Conservation (phyloP, 1,140 invertebrate species). For the Drosophila mayri region DNA sequence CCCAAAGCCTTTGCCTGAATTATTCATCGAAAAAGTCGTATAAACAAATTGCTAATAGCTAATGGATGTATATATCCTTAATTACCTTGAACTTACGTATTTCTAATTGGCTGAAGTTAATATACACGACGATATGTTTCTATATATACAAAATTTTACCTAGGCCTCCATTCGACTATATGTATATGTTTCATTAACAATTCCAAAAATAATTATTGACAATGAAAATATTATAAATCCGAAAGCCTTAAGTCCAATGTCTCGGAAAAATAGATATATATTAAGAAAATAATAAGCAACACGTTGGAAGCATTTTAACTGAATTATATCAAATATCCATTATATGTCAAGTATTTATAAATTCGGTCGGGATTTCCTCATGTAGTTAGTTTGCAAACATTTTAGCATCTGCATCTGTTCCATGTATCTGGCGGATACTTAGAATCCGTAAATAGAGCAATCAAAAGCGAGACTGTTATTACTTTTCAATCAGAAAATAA, state of each 20-base stretch:
- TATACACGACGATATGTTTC: constrained; percentile 5
- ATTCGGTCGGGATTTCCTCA: constrained; percentile 26
- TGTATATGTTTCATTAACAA: constrained; percentile 25
- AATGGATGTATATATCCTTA: constrained; percentile 11
- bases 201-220: constrained; percentile 76
- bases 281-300: constrained; percentile 26
- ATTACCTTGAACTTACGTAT: constrained; percentile 23
- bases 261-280: constrained; percentile 32
- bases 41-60: constrained; percentile 25
- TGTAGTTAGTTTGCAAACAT: constrained; percentile 2
- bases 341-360: constrained; percentile 30
- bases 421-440: constrained; percentile 26
- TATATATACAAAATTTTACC: neutral
- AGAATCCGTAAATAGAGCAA: constrained; percentile 23
- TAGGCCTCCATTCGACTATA: neutral
- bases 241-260: constrained; percentile 42
- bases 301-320: constrained; percentile 30
- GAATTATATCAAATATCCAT: constrained; percentile 11
- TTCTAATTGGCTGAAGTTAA: constrained; percentile 34
- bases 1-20: constrained; percentile 9
- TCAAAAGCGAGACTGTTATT: neutral
- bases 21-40: constrained; percentile 14
- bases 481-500: constrained; percentile 11
- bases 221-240: constrained; percentile 62
- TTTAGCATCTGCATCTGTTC: constrained; percentile 46